Evolutionary conservation across 2,797 vertebrate species (phyloP).

Genomic region (Tokudaia tokunoshimensis): DNA sequence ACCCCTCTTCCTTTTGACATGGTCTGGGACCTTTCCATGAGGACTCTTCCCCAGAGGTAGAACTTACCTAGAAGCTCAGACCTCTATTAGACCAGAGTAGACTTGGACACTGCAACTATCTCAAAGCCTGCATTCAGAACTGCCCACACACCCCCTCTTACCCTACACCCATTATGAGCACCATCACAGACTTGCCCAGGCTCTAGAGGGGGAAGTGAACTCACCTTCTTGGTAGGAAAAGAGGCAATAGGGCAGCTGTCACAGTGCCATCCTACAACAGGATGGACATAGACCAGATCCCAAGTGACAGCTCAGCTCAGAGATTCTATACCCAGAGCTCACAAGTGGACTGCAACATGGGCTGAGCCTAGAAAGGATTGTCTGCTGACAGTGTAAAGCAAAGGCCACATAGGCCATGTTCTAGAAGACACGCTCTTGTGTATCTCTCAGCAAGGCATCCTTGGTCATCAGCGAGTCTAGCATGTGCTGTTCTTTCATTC

Average conservation of each 20-base stretch:
- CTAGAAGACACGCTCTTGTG: neutral
- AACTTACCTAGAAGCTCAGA: neutral
- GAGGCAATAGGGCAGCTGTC: neutral
- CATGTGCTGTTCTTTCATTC: neutral
- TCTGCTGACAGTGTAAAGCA: neutral
- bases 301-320: neutral
- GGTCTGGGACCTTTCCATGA: neutral
- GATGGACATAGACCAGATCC: neutral
- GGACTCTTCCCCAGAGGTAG: neutral
- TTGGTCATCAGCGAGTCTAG: neutral
- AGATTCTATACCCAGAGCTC: neutral
- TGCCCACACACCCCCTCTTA: neutral
- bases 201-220: neutral
- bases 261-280: neutral
- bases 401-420: neutral
- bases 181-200: neutral
- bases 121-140: neutral
- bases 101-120: neutral
- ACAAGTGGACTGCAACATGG: neutral
- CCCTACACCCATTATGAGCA: rapidly evolving
- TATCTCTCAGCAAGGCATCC: neutral
- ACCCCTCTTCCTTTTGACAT: neutral
- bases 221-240: neutral
- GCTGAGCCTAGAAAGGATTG: neutral
- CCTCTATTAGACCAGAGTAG: neutral